phyloP scores from a whole-genome alignment of 2,888 invertebrate genomes.

The Meliscaeva auricollis region DNA sequence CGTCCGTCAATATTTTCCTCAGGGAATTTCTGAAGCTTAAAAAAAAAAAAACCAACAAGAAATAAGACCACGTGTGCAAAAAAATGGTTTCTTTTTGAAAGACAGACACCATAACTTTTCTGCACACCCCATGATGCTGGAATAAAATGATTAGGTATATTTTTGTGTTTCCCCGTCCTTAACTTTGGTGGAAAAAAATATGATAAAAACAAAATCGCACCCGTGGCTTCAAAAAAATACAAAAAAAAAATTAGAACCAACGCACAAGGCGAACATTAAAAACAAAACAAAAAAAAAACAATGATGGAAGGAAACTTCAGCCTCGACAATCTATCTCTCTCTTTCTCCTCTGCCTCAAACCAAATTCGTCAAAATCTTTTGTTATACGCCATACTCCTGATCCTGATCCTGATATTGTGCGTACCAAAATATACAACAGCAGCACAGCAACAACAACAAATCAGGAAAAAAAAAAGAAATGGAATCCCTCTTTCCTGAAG shows the following conservation, averaged over 20 bases:
- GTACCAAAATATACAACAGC: slow-evolving; percentile 66
- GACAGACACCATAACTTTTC: slow-evolving; percentile 50
- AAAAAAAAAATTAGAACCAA: slow-evolving; percentile 67
- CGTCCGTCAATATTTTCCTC: slow-evolving; percentile 45
- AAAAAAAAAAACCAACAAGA: background rate
- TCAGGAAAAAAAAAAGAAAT: slow-evolving; percentile 68
- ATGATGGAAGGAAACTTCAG: slow-evolving; percentile 47
- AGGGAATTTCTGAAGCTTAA: slow-evolving; percentile 49
- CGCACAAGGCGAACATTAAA: slow-evolving; percentile 58
- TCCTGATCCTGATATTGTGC: slow-evolving; percentile 62
- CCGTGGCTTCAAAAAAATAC: slow-evolving; percentile 65
- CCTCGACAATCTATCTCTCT: slow-evolving; percentile 50
- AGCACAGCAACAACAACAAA: slow-evolving; percentile 44
- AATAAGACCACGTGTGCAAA: slow-evolving; percentile 46
- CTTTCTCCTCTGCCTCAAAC: slow-evolving; percentile 46
- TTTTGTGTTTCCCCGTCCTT: slow-evolving; percentile 34
- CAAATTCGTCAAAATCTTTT: slow-evolving; percentile 74
- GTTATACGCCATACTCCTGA: slow-evolving; percentile 56
- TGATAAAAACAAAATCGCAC: slow-evolving; percentile 57
- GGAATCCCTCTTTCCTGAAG: slow-evolving; percentile 30
- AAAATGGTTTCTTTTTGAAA: slow-evolving; percentile 39
- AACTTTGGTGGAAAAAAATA: slow-evolving; percentile 24
- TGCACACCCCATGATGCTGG: slow-evolving; percentile 41
- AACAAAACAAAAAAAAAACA: slow-evolving; percentile 34
- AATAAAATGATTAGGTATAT: slow-evolving; percentile 54